Conservation (phyloP, 2,888 invertebrate species). For the Philhelius pedissequus region DNA sequence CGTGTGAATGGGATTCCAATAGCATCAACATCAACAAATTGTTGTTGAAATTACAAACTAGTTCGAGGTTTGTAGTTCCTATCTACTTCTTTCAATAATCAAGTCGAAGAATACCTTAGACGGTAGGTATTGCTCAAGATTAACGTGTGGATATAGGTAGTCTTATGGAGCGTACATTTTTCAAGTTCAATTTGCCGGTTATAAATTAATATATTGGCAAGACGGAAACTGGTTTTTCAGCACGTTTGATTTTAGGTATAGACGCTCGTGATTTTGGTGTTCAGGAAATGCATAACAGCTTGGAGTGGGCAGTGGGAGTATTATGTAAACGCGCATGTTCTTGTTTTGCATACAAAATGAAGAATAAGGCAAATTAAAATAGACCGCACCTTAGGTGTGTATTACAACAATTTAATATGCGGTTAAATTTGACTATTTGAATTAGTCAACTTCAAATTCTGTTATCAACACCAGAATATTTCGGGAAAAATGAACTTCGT, state of each 20-base stretch:
- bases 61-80: neutral
- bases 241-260: neutral
- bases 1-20: constrained; percentile 39
- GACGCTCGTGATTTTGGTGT: neutral
- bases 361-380: too few relatives aligned
- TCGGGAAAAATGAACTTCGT: too few relatives aligned
- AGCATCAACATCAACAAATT: constrained; percentile 10
- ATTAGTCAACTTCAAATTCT: too few relatives aligned
- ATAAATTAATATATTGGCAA: neutral
- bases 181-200: constrained; percentile 56
- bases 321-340: neutral
- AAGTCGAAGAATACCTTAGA: neutral
- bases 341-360: neutral
- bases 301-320: neutral
- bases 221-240: neutral
- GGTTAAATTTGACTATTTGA: too few relatives aligned
- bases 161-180: neutral
- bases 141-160: constrained; percentile 18
- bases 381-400: too few relatives aligned
- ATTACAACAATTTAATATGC: too few relatives aligned
- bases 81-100: neutral
- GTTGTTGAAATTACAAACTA: too few relatives aligned
- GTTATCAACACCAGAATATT: too few relatives aligned
- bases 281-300: neutral
- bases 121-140: neutral